Base-by-base conservation (phyloP, 2,797 vertebrate species). In the Oryzias sinensis region DNA sequence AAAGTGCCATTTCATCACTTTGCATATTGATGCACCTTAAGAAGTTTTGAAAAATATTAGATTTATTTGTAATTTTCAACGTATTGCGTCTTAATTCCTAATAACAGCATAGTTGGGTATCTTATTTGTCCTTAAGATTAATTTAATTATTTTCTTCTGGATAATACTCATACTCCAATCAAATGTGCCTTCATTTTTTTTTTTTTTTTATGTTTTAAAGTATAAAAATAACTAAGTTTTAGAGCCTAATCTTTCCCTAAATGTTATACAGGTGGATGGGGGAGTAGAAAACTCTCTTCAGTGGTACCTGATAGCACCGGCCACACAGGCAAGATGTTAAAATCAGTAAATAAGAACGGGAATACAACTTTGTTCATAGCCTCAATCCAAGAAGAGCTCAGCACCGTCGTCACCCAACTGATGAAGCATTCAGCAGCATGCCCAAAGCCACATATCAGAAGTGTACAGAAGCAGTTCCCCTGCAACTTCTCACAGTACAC, bases 401-500 rank as follows among this genome's bases (percentile, higher is more conserved):
- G 49, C 8, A 33, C 25, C 1, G 16, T 33, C 25, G 18, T 29
- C 16, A 8, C 2, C 3, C 33, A 29, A 33, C 16, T 33, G 27
- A 50, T n/a, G 16, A 18, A n/a, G 15, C 49, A n/a, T 50, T 50
- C n/a, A n/a, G 6, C 8, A 33, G n/a, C 49, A 50, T 50, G 49
- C 49, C 48, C 27, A 29, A 49, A 27, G 48, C 48, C 24, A 49
- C 14, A 27, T 29, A 24, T 27, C 49, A 50, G 25, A 50, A 50
- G 7, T 50, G 27, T n/a, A 2, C 7, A 17, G 16, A 11, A 33
- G 49, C 14, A 4, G 16, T 50, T 50, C 49, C 49, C 16, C 9
- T 50, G 4, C 49, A 29, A 33, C 16, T 33, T 16, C 27, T 50
- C 6, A 33, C 49, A 33, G 49, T 33, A 29, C 27, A 50, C 27